These are phyloP conservation scores for Balearica regulorum DNA, from an alignment of 2,797 vertebrate genomes.

Conservation along the genomic window DNA sequence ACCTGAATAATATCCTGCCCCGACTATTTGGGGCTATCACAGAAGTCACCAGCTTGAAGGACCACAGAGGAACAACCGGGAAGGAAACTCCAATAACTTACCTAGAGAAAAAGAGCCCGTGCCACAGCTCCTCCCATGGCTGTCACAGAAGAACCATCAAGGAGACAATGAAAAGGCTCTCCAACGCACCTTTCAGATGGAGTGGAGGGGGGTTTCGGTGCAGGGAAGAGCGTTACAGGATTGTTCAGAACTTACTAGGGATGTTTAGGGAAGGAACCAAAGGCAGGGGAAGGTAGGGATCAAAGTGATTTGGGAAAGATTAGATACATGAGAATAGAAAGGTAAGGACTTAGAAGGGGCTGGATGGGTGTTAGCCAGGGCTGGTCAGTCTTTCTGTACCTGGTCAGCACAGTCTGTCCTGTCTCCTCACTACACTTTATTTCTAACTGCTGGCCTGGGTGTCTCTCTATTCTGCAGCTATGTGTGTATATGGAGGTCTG, in stretches of 20 bases:
- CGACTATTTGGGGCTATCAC: neutral
- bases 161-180: neutral
- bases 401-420: neutral
- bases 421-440: neutral
- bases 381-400: neutral
- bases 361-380: neutral
- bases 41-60: neutral
- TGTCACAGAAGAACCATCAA: neutral
- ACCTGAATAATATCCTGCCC: neutral
- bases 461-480: neutral
- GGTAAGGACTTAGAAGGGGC: neutral
- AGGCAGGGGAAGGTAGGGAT: neutral
- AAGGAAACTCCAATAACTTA: neutral
- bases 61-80: neutral
- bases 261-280: neutral
- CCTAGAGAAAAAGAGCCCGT: neutral
- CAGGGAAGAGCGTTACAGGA: neutral
- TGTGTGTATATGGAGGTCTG: neutral
- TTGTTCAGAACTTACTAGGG: neutral
- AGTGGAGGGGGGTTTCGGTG: accelerated
- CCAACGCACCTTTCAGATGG: too few relatives aligned
- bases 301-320: neutral
- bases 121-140: neutral
- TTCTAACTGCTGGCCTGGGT: neutral
- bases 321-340: neutral